phyloP scores from a whole-genome alignment of 2,888 invertebrate species.

The Blastobasis adustella region DNA sequence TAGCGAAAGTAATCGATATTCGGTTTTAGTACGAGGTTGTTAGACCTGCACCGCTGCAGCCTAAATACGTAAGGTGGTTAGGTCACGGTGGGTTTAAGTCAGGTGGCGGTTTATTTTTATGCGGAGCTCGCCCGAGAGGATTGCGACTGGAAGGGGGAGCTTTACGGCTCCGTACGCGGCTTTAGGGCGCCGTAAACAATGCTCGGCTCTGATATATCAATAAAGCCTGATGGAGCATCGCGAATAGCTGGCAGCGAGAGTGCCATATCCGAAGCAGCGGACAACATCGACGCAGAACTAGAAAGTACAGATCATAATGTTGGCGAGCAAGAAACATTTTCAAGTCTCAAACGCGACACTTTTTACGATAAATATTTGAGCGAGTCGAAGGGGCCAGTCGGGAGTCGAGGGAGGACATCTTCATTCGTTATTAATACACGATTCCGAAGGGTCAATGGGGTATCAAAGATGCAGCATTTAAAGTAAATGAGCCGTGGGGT shows the following conservation, averaged over 20 bases:
- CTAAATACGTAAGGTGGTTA: constrained; percentile 59
- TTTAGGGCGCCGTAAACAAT: constrained; percentile 31
- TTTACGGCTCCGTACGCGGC: constrained; percentile 7
- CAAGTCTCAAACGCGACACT: background rate
- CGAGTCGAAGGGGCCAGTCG: background rate
- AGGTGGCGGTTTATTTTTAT: constrained; percentile 30
- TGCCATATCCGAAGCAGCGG: too few species aligned
- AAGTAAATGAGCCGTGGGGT: constrained; percentile 61
- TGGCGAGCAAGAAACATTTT: background rate
- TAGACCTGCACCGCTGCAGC: constrained; percentile 68
- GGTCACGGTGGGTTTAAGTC: constrained; percentile 46
- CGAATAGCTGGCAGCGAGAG: constrained; percentile 3
- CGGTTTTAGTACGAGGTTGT: constrained; percentile 73
- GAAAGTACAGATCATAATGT: too few species aligned
- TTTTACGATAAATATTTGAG: constrained; percentile 5
- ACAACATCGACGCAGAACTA: too few species aligned
- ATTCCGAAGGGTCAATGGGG: constrained; percentile 50
- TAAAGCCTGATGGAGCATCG: constrained; percentile 12
- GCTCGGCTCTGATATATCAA: constrained; percentile 24
- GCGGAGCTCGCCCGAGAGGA: constrained; percentile 12
- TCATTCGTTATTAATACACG: constrained; percentile 51
- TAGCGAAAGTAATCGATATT: constrained; percentile 77
- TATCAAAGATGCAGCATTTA: constrained; percentile 54
- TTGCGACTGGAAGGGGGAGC: constrained; percentile 19
- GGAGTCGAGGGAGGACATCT: constrained; percentile 12